These are phyloP conservation scores for Rhynchomys soricoides DNA, from an alignment of 2,113 vertebrate species.

Conservation along the genomic window DNA sequence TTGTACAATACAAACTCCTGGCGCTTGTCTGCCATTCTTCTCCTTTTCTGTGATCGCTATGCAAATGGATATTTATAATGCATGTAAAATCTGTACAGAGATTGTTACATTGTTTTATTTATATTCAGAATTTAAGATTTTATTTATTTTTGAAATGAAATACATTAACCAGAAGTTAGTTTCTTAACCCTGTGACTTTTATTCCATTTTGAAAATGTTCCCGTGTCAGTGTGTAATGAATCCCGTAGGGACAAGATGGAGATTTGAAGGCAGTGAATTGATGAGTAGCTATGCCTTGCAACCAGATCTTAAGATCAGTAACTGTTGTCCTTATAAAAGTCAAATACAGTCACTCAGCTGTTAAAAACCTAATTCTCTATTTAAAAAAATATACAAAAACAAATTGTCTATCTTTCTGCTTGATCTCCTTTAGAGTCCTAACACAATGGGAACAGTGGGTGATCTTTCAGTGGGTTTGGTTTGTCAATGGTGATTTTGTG, in stretches of 20 bases:
- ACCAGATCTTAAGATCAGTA: slow-evolving; percentile 83
- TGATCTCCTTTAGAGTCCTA: slow-evolving; percentile 90
- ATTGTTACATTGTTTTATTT: slow-evolving; percentile 52
- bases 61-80: slow-evolving; percentile 66
- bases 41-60: slow-evolving; percentile 51
- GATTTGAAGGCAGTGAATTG: slow-evolving; percentile 78
- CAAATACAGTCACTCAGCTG: slow-evolving; percentile 87
- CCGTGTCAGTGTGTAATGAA: slow-evolving; percentile 78
- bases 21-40: neutral
- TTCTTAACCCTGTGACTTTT: slow-evolving; percentile 70
- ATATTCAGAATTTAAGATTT: slow-evolving; percentile 68
- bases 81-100: slow-evolving; percentile 42
- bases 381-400: slow-evolving; percentile 88
- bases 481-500: slow-evolving; percentile 91
- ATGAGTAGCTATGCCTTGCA: slow-evolving; percentile 79
- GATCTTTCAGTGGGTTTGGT: slow-evolving; percentile 90
- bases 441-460: slow-evolving; percentile 90
- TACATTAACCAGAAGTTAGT: slow-evolving; percentile 73
- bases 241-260: slow-evolving; percentile 80
- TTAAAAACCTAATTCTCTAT: slow-evolving; percentile 89
- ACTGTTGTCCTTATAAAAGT: slow-evolving; percentile 86
- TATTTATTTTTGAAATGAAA: slow-evolving; percentile 78
- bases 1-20: neutral
- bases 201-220: slow-evolving; percentile 78
- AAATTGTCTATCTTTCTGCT: slow-evolving; percentile 92